Evolutionary conservation across 2,113 vertebrate genomes (phyloP).

Genomic region (Bungarus multicinctus): DNA sequence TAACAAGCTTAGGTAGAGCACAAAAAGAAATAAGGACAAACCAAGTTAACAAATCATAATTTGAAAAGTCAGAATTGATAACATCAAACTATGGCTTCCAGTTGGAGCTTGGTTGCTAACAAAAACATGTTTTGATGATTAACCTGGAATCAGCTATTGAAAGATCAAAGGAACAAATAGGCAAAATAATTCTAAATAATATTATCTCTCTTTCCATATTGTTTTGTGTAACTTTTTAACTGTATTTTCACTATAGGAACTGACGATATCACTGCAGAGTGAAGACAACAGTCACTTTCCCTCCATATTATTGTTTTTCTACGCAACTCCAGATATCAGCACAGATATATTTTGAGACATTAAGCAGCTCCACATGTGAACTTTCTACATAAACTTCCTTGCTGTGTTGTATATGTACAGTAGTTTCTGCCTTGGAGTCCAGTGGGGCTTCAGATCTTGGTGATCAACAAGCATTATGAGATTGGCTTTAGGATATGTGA

Average conservation of each 20-base stretch:
- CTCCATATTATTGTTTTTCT: slow-evolving; percentile 16
- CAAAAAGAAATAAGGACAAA: neutral
- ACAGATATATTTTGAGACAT: slow-evolving; percentile 15
- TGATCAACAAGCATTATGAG: slow-evolving; percentile 21
- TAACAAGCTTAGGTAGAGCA: neutral
- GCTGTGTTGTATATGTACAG: neutral
- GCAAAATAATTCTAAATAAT: neutral
- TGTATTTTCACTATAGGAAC: slow-evolving; percentile 56
- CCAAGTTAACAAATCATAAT: neutral
- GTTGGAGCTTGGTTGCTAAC: neutral
- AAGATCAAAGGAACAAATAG: neutral
- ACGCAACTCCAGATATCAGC: slow-evolving; percentile 5
- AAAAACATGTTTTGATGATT: neutral
- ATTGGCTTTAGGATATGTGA: slow-evolving; percentile 30
- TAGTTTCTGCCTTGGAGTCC: slow-evolving; percentile 42
- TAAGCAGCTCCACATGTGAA: slow-evolving; percentile 1
- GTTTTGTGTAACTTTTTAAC: neutral
- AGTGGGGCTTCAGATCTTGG: slow-evolving; percentile 27
- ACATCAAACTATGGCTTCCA: neutral
- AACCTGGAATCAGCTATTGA: neutral
- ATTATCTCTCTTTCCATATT: neutral
- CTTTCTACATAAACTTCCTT: slow-evolving; percentile 39
- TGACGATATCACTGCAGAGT: slow-evolving; percentile 12
- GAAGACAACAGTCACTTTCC: slow-evolving; percentile 30
- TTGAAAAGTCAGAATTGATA: neutral